Base-by-base conservation (phyloP, 2,797 vertebrate species). In the Myoxocephalus aenaeus region DNA sequence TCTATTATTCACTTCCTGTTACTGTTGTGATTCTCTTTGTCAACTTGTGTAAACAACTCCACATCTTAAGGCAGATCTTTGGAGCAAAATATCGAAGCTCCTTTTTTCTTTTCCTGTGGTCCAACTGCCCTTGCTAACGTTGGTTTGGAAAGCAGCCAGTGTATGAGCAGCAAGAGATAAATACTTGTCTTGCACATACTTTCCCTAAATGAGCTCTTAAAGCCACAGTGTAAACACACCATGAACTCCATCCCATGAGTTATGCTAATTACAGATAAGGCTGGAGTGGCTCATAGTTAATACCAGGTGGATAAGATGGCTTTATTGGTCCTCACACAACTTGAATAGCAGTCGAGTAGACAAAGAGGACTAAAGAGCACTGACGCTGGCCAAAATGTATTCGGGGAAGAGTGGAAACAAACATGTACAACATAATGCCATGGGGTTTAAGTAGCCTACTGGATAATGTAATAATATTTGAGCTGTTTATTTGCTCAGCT, bases 251-350 rank as follows among this genome's bases (percentile, higher is more conserved):
- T 85, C 78, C 81, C 72, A 70, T 67, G 80, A 91, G 89, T 90
- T 84, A 70, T 85, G 79, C 85, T 91, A 92, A 94, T 92, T 87
- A 91, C 75, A 93, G 87, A 93, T 91, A 88, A 86, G 78, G 73
- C 81, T 77, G 38, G 11, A 84, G 85, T 74, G 64, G 64, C 67
- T 91, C 69, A 75, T 86, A 81, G 76, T 84, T 92, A 87, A 89
- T 86, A 86, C 82, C 88, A 90, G 90, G 84, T 91, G 88, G 86
- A 86, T 77, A 78, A 83, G 87, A 91, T 79, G 54, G 65, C 42
- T 84, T 75, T 76, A 54, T 75, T 65, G 25, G 53, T 48, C 22
- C 18, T n/a, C 58, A 40, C 6, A 53, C 34, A 65, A 69, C 40
- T 20, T 67, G 17, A 40, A 56, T 25, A 70, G 58, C 5, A 63